phyloP scores from a whole-genome alignment of 2,113 vertebrate genomes.

The Ploceus nigricollis region DNA sequence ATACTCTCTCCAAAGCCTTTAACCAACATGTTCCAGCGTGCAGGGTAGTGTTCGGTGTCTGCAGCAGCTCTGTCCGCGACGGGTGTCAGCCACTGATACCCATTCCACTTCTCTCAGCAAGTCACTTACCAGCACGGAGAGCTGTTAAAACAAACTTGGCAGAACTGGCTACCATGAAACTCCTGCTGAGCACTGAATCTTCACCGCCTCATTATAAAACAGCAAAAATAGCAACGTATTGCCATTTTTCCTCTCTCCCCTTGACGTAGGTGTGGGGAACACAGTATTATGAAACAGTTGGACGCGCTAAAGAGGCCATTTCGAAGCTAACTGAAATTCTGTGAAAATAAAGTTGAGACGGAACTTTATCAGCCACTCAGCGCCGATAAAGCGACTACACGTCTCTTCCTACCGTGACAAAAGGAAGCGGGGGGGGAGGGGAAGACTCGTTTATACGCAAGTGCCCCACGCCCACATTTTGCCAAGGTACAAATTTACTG shows the following conservation, averaged over 20 bases:
- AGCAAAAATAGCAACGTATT: neutral
- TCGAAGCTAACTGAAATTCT: neutral
- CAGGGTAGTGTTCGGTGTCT: fast-evolving
- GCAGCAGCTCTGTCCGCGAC: neutral
- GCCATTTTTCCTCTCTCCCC: fast-evolving
- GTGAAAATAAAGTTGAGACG: neutral
- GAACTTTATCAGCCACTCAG: neutral
- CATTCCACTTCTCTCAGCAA: neutral
- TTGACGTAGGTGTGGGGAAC: neutral
- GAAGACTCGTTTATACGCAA: neutral
- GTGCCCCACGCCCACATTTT: neutral
- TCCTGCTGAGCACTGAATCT: fast-evolving
- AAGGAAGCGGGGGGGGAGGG: fast-evolving
- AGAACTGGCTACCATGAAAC: fast-evolving
- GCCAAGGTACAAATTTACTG: neutral
- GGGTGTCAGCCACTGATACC: neutral
- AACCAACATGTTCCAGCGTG: neutral
- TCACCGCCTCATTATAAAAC: fast-evolving
- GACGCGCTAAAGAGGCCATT: neutral
- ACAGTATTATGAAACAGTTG: fast-evolving
- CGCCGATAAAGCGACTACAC: fast-evolving
- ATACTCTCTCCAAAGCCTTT: fast-evolving
- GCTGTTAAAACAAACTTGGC: neutral
- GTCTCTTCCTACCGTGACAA: neutral
- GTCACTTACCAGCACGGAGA: neutral